Percentiles rank a stretch among this genome's conserved stretches.
phyloP scores from a whole-genome alignment of 1,140 invertebrate species.

The Glomeris maerens region DNA sequence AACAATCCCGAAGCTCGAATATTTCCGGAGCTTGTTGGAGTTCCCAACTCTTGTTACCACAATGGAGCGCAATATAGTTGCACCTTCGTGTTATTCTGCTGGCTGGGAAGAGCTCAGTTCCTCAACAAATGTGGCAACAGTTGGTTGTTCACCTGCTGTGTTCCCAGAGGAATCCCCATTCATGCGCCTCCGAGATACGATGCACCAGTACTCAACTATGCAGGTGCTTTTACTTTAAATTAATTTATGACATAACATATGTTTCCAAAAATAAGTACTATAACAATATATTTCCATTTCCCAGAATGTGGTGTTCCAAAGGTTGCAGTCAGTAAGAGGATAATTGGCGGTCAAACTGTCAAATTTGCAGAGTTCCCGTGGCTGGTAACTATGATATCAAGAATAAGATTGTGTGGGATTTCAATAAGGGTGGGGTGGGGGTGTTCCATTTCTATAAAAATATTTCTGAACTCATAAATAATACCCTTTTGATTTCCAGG shows the following conservation, averaged over 20 bases:
- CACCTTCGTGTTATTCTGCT: constrained; percentile 51
- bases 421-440: too few relatives aligned
- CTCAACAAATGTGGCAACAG: constrained; percentile 30
- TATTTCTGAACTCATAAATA: background rate
- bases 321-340: constrained; percentile 47
- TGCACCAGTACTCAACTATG: constrained; percentile 2
- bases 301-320: constrained; percentile 47
- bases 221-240: too few relatives aligned
- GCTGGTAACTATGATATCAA: constrained; percentile 37
- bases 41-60: constrained; percentile 16
- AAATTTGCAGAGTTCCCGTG: constrained; percentile 59
- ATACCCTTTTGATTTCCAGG: constrained; percentile 30
- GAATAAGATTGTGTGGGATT: too few relatives aligned
- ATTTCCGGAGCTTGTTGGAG: constrained; percentile 14
- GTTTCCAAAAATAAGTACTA: background rate
- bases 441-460: background rate
- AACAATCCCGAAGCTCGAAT: too few relatives aligned
- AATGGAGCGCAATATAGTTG: constrained; percentile 42
- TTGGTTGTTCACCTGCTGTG: constrained; percentile 54
- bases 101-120: constrained; percentile 45
- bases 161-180: constrained; percentile 22
- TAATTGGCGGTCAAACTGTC: constrained; percentile 42
- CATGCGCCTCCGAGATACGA: constrained; percentile 3
- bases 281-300: constrained; percentile 9
- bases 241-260: background rate